Evolutionary conservation across 2,797 vertebrate species (phyloP), one percentile per base, ranked within the genome.

Genomic region (Australoheros facetus): DNA sequence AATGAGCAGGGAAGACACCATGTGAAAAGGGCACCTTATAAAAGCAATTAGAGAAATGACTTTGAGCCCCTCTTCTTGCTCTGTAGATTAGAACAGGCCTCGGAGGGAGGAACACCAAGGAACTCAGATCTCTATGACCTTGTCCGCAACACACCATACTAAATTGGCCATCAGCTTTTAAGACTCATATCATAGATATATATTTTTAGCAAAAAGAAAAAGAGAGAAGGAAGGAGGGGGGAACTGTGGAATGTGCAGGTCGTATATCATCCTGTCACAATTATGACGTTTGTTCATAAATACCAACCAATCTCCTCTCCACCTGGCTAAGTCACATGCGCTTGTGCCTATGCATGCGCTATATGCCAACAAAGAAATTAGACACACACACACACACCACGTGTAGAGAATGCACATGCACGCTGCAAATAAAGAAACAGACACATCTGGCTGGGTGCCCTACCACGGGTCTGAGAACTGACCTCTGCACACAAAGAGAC

Each of bases 231-330:
- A 64, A 73, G 69, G 83, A 51, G 78, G 90, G 84, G 84, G 90
- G 76, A 83, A 75, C 70, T 70, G 87, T 86, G 85, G 89, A 88
- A 87, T 56, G 80, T 75, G 76, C 83, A 62, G 88, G 86, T 95
- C 94, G 93, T 97, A 96, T 88, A 96, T 97, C 96, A 97, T 95
- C 84, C 96, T 97, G 95, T 96, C 97, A 97, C 91, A 96, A 95
- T 91, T 94, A 96, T 96, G 96, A 96, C 95, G 92, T 95, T 95
- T 95, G 93, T 96, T 96, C 96, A 96, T 95, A 97, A 97, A 95
- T 95, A 96, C 92, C 93, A 94, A 93, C 92, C 95, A 88, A 90
- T 93, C 94, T 96, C 92, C 86, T 95, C 94, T 93, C 94, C 94
- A 96, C 95, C 95, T 95, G 96, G 95, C 93, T 88, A 85, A 93